Evolutionary conservation across 2,888 invertebrate species (phyloP).

Genomic region (Beris chalybata): DNA sequence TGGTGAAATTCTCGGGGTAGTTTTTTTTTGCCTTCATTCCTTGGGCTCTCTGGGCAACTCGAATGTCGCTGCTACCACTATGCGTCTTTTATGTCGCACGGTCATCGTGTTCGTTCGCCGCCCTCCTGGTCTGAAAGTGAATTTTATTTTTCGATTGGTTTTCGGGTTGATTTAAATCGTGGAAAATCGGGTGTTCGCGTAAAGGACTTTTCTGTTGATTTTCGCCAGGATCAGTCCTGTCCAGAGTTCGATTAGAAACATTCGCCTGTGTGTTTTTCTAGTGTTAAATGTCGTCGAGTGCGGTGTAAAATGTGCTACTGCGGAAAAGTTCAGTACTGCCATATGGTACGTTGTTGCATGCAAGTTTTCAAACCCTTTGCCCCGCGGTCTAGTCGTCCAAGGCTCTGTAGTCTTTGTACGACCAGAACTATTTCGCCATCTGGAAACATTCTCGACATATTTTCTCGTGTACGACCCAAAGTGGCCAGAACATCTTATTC

Average conservation of each 20-base stretch:
- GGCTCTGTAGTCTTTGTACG: not conserved
- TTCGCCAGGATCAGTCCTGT: too few species aligned
- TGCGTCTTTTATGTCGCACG: conserved; percentile 23
- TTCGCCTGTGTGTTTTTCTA: not conserved
- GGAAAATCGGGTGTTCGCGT: too few species aligned
- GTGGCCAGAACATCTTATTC: not conserved
- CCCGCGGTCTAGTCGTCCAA: too few species aligned
- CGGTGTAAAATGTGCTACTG: conserved; percentile 46
- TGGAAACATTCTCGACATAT: conserved; percentile 2
- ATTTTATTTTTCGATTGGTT: too few species aligned
- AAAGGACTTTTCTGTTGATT: too few species aligned
- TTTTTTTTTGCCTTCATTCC: conserved; percentile 1
- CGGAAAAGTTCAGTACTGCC: conserved; percentile 46
- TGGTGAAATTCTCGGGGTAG: not conserved
- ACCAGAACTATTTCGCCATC: not conserved
- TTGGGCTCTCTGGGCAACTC: conserved; percentile 3
- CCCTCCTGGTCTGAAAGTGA: conserved; percentile 2
- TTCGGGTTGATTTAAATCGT: too few species aligned
- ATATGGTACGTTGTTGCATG: conserved; percentile 45
- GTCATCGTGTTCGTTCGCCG: conserved; percentile 28
- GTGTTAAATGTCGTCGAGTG: conserved; percentile 33
- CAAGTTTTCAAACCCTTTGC: not conserved
- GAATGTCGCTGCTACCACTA: conserved; percentile 25
- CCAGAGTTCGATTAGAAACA: too few species aligned
- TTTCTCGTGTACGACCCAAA: not conserved